A percentile compares a stretch with the other conserved stretches of the same genome.
Evolutionary conservation across 2,113 vertebrate species (phyloP).

Genomic region (Microcebus ravelobensis): DNA sequence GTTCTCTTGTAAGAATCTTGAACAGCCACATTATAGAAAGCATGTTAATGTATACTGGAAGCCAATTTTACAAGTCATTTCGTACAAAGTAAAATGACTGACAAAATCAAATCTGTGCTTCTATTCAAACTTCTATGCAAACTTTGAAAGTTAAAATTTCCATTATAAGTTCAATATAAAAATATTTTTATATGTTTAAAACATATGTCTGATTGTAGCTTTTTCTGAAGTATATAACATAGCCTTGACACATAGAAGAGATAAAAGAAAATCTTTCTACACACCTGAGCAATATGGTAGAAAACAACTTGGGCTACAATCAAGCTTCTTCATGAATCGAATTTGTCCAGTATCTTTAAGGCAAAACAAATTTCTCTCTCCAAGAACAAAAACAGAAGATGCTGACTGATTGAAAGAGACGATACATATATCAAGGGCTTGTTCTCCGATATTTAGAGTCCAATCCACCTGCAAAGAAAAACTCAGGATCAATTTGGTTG

Average conservation of each 20-base stretch:
- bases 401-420: slow-evolving; percentile 88
- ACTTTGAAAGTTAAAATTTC: slow-evolving; percentile 49
- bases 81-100: slow-evolving; percentile 12
- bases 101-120: slow-evolving; percentile 35
- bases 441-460: slow-evolving; percentile 95
- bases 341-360: slow-evolving; percentile 97
- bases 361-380: slow-evolving; percentile 96
- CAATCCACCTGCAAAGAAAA: slow-evolving; percentile 92
- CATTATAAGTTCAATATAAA: slow-evolving; percentile 6
- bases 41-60: background rate
- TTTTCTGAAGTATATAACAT: background rate
- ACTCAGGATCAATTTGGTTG: slow-evolving; percentile 26
- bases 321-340: slow-evolving; percentile 98
- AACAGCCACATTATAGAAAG: background rate
- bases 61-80: background rate
- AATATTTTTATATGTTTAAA: slow-evolving; percentile 47
- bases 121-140: slow-evolving; percentile 22
- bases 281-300: slow-evolving; percentile 94
- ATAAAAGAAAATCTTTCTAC: slow-evolving; percentile 70
- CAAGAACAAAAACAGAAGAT: slow-evolving; percentile 93
- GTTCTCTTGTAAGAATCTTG: background rate
- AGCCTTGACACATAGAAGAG: background rate
- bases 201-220: background rate
- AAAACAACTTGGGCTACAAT: slow-evolving; percentile 96
- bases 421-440: slow-evolving; percentile 92